Base-by-base conservation (phyloP, 2,888 invertebrate genomes). In the Schizotus pectinicornis region DNA sequence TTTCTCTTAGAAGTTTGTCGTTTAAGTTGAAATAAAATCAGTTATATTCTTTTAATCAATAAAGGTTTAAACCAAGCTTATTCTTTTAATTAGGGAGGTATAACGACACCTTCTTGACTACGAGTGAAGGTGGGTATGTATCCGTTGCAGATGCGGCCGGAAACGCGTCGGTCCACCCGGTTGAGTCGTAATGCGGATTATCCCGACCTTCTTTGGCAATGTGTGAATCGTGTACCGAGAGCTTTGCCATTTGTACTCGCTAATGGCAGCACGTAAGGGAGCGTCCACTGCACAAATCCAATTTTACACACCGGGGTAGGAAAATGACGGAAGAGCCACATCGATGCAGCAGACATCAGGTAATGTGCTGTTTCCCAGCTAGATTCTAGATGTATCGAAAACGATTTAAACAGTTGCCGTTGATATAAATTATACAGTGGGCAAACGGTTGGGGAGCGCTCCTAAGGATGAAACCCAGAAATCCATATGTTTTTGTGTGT, bases 171-270 rank as follows among this genome's bases (percentile, higher is more conserved):
- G 22, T 22, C 22, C 22, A 22, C 22, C 22, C 48, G 42, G 42
- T 36, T 22, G 47, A 35, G 42, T 67, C 67, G 71, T 76, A 74
- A 75, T 75, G 61, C 75, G 74, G 77, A 73, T 77, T 76, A 77
- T 75, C 73, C 70, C 61, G 67, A 65, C 69, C 74, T 75, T 75
- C 76, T 76, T 77, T 75, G 74, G 72, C 74, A 76, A 79, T 78
- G 79, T 78, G 77, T 74, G 77, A 79, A 78, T 72, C 79, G 74
- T 79, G 79, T 79, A 74, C 71, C 67, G 73, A 73, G 74, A 76
- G 77, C 74, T 78, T 77, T 76, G 74, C 77, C 77, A 77, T 79
- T 77, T 78, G 76, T 74, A 70, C 69, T 63, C 67, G 71, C 74
- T 79, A 79, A 79, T 78, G 79, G 78, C 69, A 62, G 67, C 73